Conservation (phyloP, 2,113 vertebrate species). For the Mugil cephalus region DNA sequence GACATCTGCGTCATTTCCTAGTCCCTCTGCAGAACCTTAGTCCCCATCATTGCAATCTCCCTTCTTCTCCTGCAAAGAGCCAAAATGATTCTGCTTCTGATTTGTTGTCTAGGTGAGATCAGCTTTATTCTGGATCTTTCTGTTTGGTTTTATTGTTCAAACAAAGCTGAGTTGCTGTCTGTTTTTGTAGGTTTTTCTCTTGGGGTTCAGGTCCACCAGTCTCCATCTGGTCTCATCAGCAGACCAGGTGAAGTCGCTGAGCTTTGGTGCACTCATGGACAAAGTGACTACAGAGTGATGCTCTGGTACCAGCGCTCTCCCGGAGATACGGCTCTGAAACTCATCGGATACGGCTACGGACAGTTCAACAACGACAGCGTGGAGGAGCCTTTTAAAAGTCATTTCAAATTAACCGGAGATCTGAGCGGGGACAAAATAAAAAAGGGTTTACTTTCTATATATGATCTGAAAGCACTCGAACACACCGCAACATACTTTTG, state of each 20-base stretch:
- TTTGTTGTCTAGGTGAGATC: conserved; percentile 16
- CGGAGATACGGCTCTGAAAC: background rate
- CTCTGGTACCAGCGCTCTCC: conserved; percentile 65
- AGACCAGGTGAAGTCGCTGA: rapidly evolving
- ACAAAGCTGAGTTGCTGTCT: background rate
- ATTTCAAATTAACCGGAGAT: conserved; percentile 47
- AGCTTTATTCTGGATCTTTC: background rate
- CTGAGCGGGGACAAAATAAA: background rate
- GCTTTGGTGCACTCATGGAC: conserved; percentile 56
- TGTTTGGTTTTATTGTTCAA: background rate
- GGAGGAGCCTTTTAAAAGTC: conserved; percentile 16
- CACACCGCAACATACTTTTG: conserved; percentile 64
- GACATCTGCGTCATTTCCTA: conserved; percentile 44
- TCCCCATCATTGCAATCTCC: background rate
- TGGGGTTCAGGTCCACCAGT: conserved; percentile 48
- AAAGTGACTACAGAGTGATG: conserved; percentile 36
- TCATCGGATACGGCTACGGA: conserved; percentile 30
- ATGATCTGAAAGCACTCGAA: background rate
- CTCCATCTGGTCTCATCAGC: conserved; percentile 18
- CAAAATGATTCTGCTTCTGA: conserved; percentile 7
- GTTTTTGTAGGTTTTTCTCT: conserved; percentile 10
- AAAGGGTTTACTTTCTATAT: conserved; percentile 25
- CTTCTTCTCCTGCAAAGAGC: background rate
- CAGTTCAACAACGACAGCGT: conserved; percentile 9
- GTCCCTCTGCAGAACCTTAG: background rate